Conservation (phyloP, 1,140 invertebrate species). For the Drosophila willistoni region DNA sequence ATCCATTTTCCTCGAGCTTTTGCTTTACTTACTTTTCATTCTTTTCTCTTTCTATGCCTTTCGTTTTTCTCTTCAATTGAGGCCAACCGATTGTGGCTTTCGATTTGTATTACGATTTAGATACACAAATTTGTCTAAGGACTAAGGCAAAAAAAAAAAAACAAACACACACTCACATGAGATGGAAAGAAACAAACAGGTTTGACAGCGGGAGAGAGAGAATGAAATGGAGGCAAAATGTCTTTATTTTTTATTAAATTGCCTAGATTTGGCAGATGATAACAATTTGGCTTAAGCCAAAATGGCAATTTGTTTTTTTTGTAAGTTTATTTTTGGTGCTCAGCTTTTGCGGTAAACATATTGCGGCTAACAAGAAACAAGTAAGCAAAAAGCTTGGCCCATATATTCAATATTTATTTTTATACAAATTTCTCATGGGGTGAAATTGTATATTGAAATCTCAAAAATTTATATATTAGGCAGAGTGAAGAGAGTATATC, state of each 20-base stretch:
- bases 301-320: slow-evolving; percentile 16
- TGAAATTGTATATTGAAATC: no score
- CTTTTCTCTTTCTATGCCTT: neutral
- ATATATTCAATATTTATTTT: neutral
- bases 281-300: slow-evolving; percentile 38
- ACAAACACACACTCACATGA: slow-evolving; percentile 15
- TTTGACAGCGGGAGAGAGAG: slow-evolving; percentile 2
- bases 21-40: slow-evolving; percentile 14
- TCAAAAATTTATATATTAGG: no score
- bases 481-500: no score
- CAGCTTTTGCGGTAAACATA: neutral
- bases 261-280: slow-evolving; percentile 62
- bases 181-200: slow-evolving; percentile 15
- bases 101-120: slow-evolving; percentile 57
- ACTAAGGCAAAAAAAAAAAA: slow-evolving; percentile 49
- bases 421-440: neutral
- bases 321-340: slow-evolving; percentile 8
- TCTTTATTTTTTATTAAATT: slow-evolving; percentile 69
- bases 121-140: slow-evolving; percentile 51
- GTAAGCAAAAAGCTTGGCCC: neutral
- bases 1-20: slow-evolving; percentile 10
- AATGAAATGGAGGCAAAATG: slow-evolving; percentile 12
- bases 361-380: neutral
- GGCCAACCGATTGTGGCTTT: slow-evolving; percentile 46
- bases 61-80: slow-evolving; percentile 39